Base-by-base conservation (phyloP, 2,888 invertebrate species). In the Euproctis similis region DNA sequence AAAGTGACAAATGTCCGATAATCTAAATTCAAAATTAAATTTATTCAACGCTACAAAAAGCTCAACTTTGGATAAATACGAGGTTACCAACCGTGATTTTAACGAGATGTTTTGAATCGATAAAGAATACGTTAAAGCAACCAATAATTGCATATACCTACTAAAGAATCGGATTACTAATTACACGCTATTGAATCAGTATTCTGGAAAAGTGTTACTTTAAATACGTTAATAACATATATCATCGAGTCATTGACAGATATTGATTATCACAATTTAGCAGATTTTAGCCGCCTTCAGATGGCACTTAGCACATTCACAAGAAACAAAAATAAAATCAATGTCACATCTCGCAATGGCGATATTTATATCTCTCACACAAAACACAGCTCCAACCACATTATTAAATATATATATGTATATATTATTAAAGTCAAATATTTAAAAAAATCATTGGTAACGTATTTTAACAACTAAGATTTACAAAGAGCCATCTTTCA, bases 371-470 rank as follows among this genome's bases (percentile, higher is more conserved):
- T n/a, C 28, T 26, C 34, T 22, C 30, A 45, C 31, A 30, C 29
- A 45, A 28, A 47, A 29, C 30, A 36, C 36, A 40, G 12, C 12
- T 31, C 35, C 34, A 39, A 34, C 39, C 42, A 41, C 34, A 41
- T 34, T 31, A 42, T 36, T 46, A n/a, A n/a, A n/a, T n/a, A 49
- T 41, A 45, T 4, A 4, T 14, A 14, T 14, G 14, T 47, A 58
- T 46, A 60, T 53, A 63, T n/a, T 36, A 52, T 59, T 52, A 53
- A 63, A 60, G 67, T 68, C 69, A 71, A 65, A 60, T 69, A 66
- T 40, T n/a, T 53, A 50, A 73, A 34, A 21, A 77, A 74, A 70
- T 81, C 82, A 81, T 81, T 82, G 82, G 82, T 82, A 81, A 82
- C 82, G 65, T 73, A 69, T 69, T 65, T n/a, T 69, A 73, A 67